Evolutionary conservation across 2,797 vertebrate species (phyloP).

Genomic region (Trichosurus vulpecula): DNA sequence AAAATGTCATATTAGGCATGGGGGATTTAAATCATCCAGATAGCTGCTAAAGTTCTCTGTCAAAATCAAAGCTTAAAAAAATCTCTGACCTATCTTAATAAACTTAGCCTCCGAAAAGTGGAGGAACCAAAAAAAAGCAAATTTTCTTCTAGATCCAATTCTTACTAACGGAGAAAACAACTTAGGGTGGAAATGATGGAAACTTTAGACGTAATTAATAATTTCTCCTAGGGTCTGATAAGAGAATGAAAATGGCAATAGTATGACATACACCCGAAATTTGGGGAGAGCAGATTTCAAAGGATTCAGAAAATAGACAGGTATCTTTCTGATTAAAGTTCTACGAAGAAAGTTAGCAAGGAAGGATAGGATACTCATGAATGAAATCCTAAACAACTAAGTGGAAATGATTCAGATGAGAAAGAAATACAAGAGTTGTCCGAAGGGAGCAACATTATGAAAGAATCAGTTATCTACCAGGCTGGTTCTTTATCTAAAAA

Average conservation of each 20-base stretch:
- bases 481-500: neutral
- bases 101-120: neutral
- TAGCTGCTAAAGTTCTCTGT: neutral
- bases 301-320: neutral
- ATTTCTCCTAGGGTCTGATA: neutral
- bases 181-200: neutral
- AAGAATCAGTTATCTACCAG: neutral
- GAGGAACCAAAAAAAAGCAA: neutral
- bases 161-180: neutral
- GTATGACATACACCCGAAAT: neutral
- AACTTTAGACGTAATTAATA: neutral
- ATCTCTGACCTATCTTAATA: neutral
- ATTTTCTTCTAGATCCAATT: neutral
- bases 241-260: neutral
- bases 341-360: neutral
- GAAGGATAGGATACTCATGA: neutral
- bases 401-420: neutral
- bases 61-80: neutral
- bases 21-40: neutral
- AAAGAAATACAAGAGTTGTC: neutral
- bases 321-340: neutral
- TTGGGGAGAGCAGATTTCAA: neutral
- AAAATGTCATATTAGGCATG: neutral
- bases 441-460: neutral
- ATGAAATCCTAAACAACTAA: neutral